Conservation (phyloP, 64 coral and sea anemone genomes). For the Montipora capricornis region DNA sequence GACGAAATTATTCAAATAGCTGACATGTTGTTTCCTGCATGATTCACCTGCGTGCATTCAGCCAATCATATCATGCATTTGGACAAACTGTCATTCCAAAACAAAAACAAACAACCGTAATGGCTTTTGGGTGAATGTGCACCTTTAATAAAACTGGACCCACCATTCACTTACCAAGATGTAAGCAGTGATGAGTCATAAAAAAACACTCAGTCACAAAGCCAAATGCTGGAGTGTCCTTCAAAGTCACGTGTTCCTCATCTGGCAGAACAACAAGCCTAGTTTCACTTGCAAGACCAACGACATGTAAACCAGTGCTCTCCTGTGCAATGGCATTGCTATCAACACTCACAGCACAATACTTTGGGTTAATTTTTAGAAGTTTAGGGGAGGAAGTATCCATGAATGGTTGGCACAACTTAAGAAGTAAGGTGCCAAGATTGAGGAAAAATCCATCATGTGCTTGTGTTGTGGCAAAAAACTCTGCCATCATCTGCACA, state of each 20-base stretch:
- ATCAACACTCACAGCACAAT: slow-evolving; percentile 70
- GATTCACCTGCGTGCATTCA: no score
- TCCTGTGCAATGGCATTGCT: slow-evolving; percentile 61
- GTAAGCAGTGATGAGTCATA: slow-evolving; percentile 89
- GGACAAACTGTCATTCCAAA: no score
- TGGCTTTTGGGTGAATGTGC: no score
- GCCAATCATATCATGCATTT: no score
- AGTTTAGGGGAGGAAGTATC: slow-evolving; percentile 82
- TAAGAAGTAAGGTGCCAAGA: slow-evolving; percentile 79
- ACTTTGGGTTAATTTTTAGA: slow-evolving; percentile 85
- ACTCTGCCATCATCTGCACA: slow-evolving; percentile 81
- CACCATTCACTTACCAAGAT: slow-evolving; percentile 75
- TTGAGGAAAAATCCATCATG: slow-evolving; percentile 98
- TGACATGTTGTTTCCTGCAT: no score
- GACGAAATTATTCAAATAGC: no score
- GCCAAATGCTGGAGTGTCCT: slow-evolving; percentile 67
- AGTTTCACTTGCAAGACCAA: slow-evolving; percentile 87
- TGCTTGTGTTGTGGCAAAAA: slow-evolving; percentile 79
- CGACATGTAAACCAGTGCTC: slow-evolving; percentile 67
- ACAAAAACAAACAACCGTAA: no score
- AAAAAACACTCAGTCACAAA: slow-evolving; percentile 98
- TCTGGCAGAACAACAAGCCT: slow-evolving; percentile 70
- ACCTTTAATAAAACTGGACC: background rate
- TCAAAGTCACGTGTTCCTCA: slow-evolving; percentile 37
- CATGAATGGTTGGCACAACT: slow-evolving; percentile 86